Evolutionary conservation across 2,113 vertebrate genomes (phyloP).

Genomic region (Cynocephalus volans): DNA sequence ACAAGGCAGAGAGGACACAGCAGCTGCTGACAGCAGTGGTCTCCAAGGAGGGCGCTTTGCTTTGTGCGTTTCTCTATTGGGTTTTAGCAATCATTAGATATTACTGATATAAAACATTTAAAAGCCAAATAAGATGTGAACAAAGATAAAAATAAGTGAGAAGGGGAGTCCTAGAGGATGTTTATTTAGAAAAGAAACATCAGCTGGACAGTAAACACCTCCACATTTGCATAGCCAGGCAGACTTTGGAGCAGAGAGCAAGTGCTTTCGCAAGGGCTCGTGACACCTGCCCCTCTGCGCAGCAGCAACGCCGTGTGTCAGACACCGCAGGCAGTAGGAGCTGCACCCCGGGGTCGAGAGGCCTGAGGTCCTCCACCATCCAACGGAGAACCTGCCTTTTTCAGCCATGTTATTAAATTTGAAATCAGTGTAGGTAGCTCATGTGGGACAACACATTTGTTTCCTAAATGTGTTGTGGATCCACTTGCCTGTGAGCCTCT

Average conservation of each 20-base stretch:
- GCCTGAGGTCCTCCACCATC: background rate
- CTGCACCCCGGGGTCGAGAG: background rate
- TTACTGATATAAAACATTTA: background rate
- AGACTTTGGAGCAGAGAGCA: slow-evolving; percentile 71
- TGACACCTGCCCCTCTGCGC: background rate
- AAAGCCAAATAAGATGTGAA: background rate
- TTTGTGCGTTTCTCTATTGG: fast-evolving
- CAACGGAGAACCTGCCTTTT: fast-evolving
- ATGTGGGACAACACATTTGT: fast-evolving
- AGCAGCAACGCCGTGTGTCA: background rate
- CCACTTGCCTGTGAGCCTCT: fast-evolving
- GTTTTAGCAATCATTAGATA: background rate
- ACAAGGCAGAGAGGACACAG: fast-evolving
- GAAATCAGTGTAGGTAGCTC: background rate
- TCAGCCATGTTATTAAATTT: fast-evolving
- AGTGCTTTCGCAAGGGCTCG: slow-evolving; percentile 26
- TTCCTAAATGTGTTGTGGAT: fast-evolving
- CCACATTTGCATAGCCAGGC: background rate
- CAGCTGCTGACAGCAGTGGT: background rate
- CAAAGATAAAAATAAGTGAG: background rate
- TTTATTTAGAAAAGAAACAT: background rate
- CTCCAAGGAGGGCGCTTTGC: background rate
- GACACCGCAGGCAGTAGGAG: background rate
- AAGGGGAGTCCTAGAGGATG: fast-evolving
- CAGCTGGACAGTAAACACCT: fast-evolving